Conservation (phyloP, 2,888 invertebrate species). For the Cheilosia vulpina region DNA sequence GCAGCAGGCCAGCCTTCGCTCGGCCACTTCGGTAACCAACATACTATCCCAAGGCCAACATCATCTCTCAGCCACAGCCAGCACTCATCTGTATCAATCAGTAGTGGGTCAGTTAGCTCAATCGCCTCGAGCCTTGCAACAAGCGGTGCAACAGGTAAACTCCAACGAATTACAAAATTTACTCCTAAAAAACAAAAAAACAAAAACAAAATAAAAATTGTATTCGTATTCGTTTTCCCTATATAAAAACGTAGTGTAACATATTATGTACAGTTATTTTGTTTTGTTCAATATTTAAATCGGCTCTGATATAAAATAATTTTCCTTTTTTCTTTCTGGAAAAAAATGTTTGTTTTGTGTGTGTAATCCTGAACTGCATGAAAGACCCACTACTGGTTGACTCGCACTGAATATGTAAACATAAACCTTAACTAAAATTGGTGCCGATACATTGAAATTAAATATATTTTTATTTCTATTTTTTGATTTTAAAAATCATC, state of each 20-base stretch:
- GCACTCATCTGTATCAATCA: conserved; percentile 84
- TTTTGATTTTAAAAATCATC: not conserved
- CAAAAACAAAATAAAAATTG: not conserved
- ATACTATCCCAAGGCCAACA: conserved; percentile 87
- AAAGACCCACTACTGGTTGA: conserved; percentile 83
- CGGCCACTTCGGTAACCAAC: conserved; percentile 84
- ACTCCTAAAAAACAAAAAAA: conserved; percentile 8
- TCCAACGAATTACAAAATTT: conserved; percentile 61
- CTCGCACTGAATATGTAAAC: conserved; percentile 58
- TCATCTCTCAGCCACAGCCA: conserved; percentile 90
- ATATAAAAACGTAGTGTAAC: conserved; percentile 35
- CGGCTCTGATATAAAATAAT: conserved; percentile 22
- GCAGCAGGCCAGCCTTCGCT: conserved; percentile 83
- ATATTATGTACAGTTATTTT: not conserved
- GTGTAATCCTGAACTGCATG: conserved; percentile 79
- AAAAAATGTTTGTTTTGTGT: conserved; percentile 68
- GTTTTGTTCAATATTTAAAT: not conserved
- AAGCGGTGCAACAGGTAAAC: conserved; percentile 84
- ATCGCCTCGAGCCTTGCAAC: conserved; percentile 86
- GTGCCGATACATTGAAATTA: conserved; percentile 21
- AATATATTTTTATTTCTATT: not conserved
- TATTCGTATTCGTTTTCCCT: conserved; percentile 32
- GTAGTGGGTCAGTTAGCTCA: conserved; percentile 87
- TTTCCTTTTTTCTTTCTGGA: conserved; percentile 3
- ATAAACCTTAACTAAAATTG: conserved; percentile 28